Evolutionary conservation across 2,888 invertebrate species (phyloP), one percentile per base, ranked within the genome.

Genomic region (Amblyteles armatorius): DNA sequence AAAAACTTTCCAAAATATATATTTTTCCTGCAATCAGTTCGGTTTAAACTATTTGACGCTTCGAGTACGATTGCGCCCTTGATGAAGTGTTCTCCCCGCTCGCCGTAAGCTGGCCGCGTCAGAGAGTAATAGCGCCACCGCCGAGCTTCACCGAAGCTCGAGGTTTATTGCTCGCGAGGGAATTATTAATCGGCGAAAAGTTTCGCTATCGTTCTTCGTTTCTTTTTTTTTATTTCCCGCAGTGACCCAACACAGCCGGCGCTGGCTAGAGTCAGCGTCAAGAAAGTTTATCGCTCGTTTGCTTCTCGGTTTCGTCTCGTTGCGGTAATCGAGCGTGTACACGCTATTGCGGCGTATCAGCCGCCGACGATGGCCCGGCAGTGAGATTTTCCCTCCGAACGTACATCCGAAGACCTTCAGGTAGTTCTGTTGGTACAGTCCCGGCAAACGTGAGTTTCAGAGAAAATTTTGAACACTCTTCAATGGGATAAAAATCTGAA

Each of bases 281-380:
- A 22, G 29, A 65, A 76, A 76, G 63, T 76, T 76, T 65, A 76
- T 65, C 63, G 63, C 48, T 76, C 74, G 65, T 76, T 76, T 63
- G 65, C 65, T 74, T 65, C 74, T n/a, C 44, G 40, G 29, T 48
- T 74, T 22, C 48, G 57, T 29, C 60, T 60, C 60, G n/a, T 29
- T 50, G 74, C 50, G 40, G 50, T 50, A 63, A 63, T 44, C 74
- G 74, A 76, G 74, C 74, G 74, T 63, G 73, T 48, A 48, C 40
- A 22, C 33, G 60, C 4, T 26, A 33, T 33, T 29, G 29, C 60
- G 60, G 60, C 29, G 60, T 60, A 16, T 60, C 6, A 16, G 60
- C 29, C 16, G 16, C 60, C 26, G 44, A n/a, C 72, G 26, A 40
- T 40, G 36, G 44, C 26, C 26, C 40, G 22, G 26, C 29, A 60